phyloP scores from a whole-genome alignment of 2,797 vertebrate genomes.

The Parauchenoglanis punctatus region DNA sequence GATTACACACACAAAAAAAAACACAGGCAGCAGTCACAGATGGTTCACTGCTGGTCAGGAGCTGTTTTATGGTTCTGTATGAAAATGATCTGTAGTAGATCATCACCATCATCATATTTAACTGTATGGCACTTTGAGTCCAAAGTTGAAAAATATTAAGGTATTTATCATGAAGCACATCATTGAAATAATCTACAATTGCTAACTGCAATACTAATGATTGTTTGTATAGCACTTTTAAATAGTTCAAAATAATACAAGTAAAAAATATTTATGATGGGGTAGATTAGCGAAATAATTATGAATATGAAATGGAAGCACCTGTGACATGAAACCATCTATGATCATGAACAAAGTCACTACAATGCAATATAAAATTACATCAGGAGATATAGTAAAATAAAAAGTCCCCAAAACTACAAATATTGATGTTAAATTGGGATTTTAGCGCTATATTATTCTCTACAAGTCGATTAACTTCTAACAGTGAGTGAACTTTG shows the following conservation, averaged over 20 bases:
- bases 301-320: not conserved
- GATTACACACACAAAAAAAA: conserved; percentile 18
- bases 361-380: not conserved
- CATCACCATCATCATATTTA: not conserved
- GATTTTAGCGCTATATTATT: not conserved
- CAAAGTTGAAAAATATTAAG: not conserved
- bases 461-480: too few species aligned
- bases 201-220: not conserved
- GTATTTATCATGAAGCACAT: not conserved
- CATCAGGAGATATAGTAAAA: not conserved
- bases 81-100: not conserved
- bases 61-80: conserved; percentile 10
- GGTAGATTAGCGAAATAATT: not conserved
- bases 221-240: not conserved
- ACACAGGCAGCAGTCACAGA: not conserved
- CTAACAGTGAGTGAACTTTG: not conserved
- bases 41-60: not conserved
- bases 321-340: not conserved
- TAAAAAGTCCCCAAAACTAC: not conserved
- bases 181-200: not conserved
- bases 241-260: not conserved
- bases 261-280: not conserved
- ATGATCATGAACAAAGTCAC: not conserved
- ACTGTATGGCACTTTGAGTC: not conserved
- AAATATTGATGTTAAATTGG: not conserved